Percentiles rank a stretch among this genome's conserved stretches.
These are phyloP conservation scores for Stigmatopora argus DNA, from an alignment of 2,113 vertebrate genomes.

Conservation along the genomic window DNA sequence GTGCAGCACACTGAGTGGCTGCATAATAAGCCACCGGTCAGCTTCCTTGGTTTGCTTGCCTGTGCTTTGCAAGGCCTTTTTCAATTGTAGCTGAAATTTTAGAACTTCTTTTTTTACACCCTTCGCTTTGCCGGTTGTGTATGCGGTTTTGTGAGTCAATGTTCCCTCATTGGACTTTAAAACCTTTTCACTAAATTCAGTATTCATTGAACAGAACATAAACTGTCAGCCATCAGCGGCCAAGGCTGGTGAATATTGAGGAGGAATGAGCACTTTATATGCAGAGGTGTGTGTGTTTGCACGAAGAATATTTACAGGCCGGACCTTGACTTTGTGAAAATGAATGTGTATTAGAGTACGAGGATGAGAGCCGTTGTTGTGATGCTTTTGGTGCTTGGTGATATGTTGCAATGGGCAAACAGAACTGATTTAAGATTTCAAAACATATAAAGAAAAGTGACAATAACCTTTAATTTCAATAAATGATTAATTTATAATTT, in stretches of 20 bases:
- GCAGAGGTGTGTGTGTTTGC: conserved; percentile 32
- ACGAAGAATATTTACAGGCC: conserved; percentile 52
- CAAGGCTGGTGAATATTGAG: conserved; percentile 66
- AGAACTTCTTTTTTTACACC: conserved; percentile 13
- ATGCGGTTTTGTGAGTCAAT: conserved; percentile 64
- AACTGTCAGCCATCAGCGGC: conserved; percentile 66
- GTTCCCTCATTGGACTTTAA: conserved; percentile 56
- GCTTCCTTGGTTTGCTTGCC: conserved; percentile 35
- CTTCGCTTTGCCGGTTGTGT: conserved; percentile 19
- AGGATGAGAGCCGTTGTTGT: conserved; percentile 43
- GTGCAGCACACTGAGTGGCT: conserved; percentile 60
- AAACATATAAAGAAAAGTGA: conserved; percentile 19
- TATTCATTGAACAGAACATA: conserved; percentile 68
- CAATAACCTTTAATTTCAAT: conserved; percentile 57
- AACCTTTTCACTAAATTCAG: conserved; percentile 64
- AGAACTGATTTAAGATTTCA: neutral
- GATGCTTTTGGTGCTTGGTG: conserved; percentile 44
- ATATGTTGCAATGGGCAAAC: conserved; percentile 17
- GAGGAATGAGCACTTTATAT: conserved; percentile 55
- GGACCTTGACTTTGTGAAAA: conserved; percentile 52
- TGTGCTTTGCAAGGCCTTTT: conserved; percentile 35
- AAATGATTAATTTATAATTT: conserved; percentile 72
- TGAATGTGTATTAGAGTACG: conserved; percentile 33
- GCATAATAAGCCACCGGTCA: conserved; percentile 62
- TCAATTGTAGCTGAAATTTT: conserved; percentile 55